A percentile compares a stretch with the other conserved stretches of the same genome.
These are phyloP conservation scores for Taenioides sp. DNA, from an alignment of 2,797 vertebrate species.

Conservation along the genomic window DNA sequence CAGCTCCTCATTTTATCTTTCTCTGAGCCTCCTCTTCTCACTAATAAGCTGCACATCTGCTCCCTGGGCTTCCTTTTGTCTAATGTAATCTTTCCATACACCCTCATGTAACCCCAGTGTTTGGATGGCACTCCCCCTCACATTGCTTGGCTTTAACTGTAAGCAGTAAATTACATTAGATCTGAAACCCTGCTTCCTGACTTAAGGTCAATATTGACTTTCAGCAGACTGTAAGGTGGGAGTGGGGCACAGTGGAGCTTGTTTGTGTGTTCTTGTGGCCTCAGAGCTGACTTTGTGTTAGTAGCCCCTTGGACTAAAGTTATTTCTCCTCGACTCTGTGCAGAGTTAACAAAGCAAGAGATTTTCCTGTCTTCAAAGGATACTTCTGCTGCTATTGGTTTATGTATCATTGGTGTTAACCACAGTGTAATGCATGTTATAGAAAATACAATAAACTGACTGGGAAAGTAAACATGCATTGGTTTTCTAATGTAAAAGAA, in stretches of 20 bases:
- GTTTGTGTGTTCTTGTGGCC: constrained; percentile 34
- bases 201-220: constrained; percentile 75
- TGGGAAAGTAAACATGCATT: constrained; percentile 22
- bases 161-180: constrained; percentile 66
- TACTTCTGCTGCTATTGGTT: constrained; percentile 35
- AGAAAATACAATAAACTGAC: constrained; percentile 14
- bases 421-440: constrained; percentile 3
- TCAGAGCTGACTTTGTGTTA: constrained; percentile 48
- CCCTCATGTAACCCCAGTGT: constrained; percentile 21
- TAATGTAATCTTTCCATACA: constrained; percentile 31
- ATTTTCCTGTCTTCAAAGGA: constrained; percentile 44
- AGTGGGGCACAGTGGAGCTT: constrained; percentile 30
- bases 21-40: constrained; percentile 16
- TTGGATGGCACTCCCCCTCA: constrained; percentile 18
- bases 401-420: constrained; percentile 19
- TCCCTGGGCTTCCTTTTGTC: constrained; percentile 24
- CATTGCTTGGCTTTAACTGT: constrained; percentile 59
- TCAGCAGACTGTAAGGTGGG: constrained; percentile 49
- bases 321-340: constrained; percentile 52
- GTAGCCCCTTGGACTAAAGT: constrained; percentile 45
- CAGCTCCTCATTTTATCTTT: constrained; percentile 51
- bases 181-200: constrained; percentile 56
- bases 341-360: constrained; percentile 60
- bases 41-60: constrained; percentile 32
- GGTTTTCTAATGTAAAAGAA: background rate